These are phyloP conservation scores for Lasioglossum villosulum DNA, from an alignment of 2,888 invertebrate species.

Conservation along the genomic window DNA sequence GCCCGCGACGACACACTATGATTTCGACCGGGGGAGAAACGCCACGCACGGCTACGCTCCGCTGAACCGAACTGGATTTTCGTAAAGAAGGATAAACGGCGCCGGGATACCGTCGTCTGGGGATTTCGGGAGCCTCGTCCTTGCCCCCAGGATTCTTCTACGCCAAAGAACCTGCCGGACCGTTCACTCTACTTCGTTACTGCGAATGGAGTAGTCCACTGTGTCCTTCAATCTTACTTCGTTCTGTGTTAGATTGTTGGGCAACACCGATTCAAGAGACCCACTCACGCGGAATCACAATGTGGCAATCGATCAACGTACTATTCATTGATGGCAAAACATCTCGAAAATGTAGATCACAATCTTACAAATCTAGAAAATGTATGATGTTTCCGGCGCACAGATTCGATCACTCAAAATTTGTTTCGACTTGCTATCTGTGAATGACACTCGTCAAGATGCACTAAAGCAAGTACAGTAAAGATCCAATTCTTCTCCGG, in stretches of 20 bases:
- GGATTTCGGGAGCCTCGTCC: constrained; percentile 7
- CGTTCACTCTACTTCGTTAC: neutral
- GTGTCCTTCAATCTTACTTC: constrained; percentile 1
- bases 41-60: constrained; percentile 7
- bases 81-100: constrained; percentile 34
- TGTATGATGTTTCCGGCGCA: too few species aligned
- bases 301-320: too few species aligned
- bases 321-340: too few species aligned
- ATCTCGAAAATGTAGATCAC: too few species aligned
- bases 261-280: too few species aligned
- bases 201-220: neutral
- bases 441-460: too few species aligned
- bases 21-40: neutral
- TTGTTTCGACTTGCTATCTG: too few species aligned
- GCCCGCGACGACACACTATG: neutral
- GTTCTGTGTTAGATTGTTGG: neutral
- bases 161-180: neutral
- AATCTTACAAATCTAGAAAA: too few species aligned
- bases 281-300: too few species aligned
- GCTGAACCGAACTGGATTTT: constrained; percentile 29
- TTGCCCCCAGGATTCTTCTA: neutral
- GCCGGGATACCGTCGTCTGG: constrained; percentile 15
- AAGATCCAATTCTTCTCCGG: too few species aligned
- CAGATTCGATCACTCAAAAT: too few species aligned
- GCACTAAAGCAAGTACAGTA: too few species aligned